These are phyloP conservation scores for Hyperoodon ampullatus DNA, from an alignment of 2,113 vertebrate genomes.

Conservation along the genomic window DNA sequence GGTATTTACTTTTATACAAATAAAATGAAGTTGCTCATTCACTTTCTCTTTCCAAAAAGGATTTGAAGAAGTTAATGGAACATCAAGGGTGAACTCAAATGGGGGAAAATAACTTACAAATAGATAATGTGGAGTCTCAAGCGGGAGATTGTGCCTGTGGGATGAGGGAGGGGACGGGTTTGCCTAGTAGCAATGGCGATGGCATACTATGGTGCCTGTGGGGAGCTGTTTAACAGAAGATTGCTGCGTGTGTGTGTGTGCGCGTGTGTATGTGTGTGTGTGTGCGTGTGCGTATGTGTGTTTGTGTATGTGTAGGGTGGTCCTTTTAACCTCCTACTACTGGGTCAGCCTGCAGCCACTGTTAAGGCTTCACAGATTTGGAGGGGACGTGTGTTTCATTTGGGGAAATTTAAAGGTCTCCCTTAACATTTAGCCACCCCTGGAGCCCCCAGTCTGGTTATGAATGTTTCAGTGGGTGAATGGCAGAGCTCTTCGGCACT, in stretches of 20 bases:
- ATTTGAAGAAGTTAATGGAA: not conserved
- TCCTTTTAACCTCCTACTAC: not conserved
- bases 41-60: not conserved
- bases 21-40: conserved; percentile 3
- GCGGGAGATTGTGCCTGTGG: not conserved
- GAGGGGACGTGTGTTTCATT: not conserved
- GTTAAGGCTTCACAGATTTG: not conserved
- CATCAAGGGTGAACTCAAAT: not conserved
- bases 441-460: not conserved
- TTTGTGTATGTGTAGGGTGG: not conserved
- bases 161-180: not conserved
- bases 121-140: not conserved
- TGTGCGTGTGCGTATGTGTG: not conserved
- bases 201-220: fast-evolving
- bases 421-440: not conserved
- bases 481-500: not conserved
- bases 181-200: not conserved
- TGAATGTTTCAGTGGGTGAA: not conserved
- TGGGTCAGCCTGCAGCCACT: not conserved
- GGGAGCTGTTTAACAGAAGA: not conserved
- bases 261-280: not conserved
- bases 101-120: not conserved
- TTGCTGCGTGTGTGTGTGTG: not conserved
- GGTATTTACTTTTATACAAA: conserved; percentile 35
- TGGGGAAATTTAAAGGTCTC: not conserved